Evolutionary conservation across 2,797 vertebrate species (phyloP), one percentile per base, ranked within the genome.

Genomic region (Cyclura pinguis): DNA sequence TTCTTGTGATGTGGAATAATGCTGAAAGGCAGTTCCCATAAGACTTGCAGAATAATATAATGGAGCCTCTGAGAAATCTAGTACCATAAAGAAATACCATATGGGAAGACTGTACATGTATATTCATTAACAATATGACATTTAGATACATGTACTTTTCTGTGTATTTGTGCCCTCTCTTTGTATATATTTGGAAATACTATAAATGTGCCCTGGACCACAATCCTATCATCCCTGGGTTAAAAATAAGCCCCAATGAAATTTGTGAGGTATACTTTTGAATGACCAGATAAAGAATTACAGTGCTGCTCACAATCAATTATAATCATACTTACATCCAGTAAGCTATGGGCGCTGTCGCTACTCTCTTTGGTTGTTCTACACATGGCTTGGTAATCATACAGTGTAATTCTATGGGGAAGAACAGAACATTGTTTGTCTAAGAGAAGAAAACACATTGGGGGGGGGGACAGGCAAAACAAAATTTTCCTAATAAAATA

Each of bases 311-410:
- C 38, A 92, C 47, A 85, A 94, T 92, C 90, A 83, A 93, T 93
- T 92, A 50, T 74, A 6, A 62, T 69, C 64, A 72, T 95, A 98
- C 99, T 99, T 97, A 99, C 99, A 89, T 99, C 98, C 95, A 99
- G 93, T 82, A 99, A 98, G 91, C 97, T 98, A 91, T 97, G 98
- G 94, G 98, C 98, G 62, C 98, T 97, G 94, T 98, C 99, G 24
- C 98, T 99, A 89, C 98, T 99, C 92, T 99, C 99, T 92, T 98
- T 98, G 95, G 96, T 98, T 92, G 98, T 98, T 97, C 98, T 98
- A 89, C 99, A 99, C 94, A 99, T 98, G 96, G 99, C 99, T 95
- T 99, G 99, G 96, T 99, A 99, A 97, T 99, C 99, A 95, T 99
- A 99, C 86, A 99, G 97, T 0, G 98, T 98, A 95, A 99, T 98